A percentile compares a stretch with the other conserved stretches of the same genome.
Evolutionary conservation across 2,888 invertebrate genomes (phyloP).

Genomic region (Diogma glabrata): DNA sequence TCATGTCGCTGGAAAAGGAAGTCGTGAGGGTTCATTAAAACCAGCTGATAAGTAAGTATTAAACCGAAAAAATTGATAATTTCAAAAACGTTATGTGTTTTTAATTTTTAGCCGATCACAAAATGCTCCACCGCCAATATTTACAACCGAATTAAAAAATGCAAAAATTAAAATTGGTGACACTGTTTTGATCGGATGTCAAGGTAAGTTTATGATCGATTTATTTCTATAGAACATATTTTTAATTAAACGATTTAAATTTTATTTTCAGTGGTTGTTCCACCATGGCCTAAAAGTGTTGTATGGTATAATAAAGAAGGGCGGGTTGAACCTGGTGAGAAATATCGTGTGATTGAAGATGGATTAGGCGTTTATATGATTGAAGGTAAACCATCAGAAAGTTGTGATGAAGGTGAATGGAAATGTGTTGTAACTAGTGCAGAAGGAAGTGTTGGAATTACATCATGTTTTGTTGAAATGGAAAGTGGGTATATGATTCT

Average conservation of each 20-base stretch:
- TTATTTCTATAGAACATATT: slow-evolving; percentile 16
- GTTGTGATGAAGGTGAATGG: slow-evolving; percentile 79
- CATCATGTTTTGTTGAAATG: slow-evolving; percentile 63
- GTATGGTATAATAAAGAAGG: slow-evolving; percentile 81
- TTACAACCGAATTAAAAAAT: slow-evolving; percentile 61
- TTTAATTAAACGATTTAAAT: slow-evolving; percentile 19
- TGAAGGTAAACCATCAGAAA: slow-evolving; percentile 62
- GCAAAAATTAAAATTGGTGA: slow-evolving; percentile 69
- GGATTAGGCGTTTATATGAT: slow-evolving; percentile 72
- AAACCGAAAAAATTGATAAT: not conserved
- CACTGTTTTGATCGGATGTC: slow-evolving; percentile 57
- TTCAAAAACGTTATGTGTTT: not conserved
- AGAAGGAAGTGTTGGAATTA: slow-evolving; percentile 63
- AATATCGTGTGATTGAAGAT: slow-evolving; percentile 66
- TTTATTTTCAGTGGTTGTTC: slow-evolving; percentile 51
- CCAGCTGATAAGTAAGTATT: slow-evolving; percentile 49
- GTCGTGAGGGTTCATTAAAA: slow-evolving; percentile 55
- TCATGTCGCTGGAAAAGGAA: slow-evolving; percentile 63
- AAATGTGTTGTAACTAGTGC: slow-evolving; percentile 74
- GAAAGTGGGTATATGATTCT: slow-evolving; percentile 49
- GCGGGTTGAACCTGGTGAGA: slow-evolving; percentile 54
- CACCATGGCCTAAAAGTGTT: slow-evolving; percentile 74
- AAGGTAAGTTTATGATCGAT: slow-evolving; percentile 41
- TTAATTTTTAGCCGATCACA: slow-evolving; percentile 24
- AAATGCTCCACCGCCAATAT: slow-evolving; percentile 57